A percentile compares a stretch with the other conserved stretches of the same genome.
These are phyloP conservation scores for Caerostris extrusa DNA, from an alignment of 1,140 invertebrate species.

Conservation along the genomic window DNA sequence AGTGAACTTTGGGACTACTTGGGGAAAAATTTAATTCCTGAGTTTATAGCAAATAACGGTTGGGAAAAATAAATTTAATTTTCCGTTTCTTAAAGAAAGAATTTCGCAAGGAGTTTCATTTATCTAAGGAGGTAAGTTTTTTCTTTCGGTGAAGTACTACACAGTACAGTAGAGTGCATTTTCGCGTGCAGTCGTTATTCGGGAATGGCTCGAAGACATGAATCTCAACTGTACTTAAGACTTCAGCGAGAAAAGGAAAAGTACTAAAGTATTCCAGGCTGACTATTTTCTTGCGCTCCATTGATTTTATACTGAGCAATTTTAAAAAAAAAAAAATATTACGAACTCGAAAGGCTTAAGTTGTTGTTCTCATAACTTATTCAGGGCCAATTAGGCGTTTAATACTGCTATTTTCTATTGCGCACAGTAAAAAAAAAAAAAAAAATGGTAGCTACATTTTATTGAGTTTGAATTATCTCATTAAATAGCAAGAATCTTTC, in stretches of 20 bases:
- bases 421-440: no score
- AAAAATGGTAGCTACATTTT: no score
- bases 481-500: no score
- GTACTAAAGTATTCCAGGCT: not conserved
- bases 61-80: constrained; percentile 32
- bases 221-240: not conserved
- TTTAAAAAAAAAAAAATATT: not conserved
- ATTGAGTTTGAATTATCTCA: no score
- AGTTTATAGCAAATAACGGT: not conserved
- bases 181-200: not conserved
- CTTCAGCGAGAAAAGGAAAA: no score
- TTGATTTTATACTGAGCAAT: not conserved
- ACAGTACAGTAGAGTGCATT: not conserved
- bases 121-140: constrained; percentile 31
- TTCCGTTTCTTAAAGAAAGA: not conserved
- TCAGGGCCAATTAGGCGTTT: not conserved
- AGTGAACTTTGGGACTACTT: not conserved
- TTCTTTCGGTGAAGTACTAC: not conserved
- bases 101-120: constrained; percentile 33
- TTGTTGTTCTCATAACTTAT: not conserved
- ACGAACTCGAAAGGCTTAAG: not conserved
- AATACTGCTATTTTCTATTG: not conserved
- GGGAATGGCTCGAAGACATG: not conserved
- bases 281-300: not conserved
- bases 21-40: not conserved